Conservation (phyloP, 1,140 invertebrate species). For the silkworm (Bombyx mori) region ASM3026992v2 NC_085117.1:17798001-17798500, state of each 20-base stretch:
- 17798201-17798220: background rate
- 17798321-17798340: constrained; percentile 40
- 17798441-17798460: constrained; percentile 10
- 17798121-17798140: too few species aligned
- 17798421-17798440: constrained; percentile 9
- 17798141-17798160: too few species aligned
- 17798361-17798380: constrained; percentile 29
- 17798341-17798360: constrained; percentile 38
- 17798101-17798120: too few species aligned
- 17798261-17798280: constrained; percentile 25
- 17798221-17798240: constrained; percentile 7
- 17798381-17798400: constrained; percentile 40
- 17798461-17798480: constrained; percentile 7
- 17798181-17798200: too few species aligned
- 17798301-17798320: constrained; percentile 28
- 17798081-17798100: too few species aligned
- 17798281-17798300: constrained; percentile 46
- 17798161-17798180: too few species aligned
- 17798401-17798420: constrained; percentile 26
- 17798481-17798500: background rate
- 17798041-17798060: too few species aligned
- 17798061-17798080: too few species aligned
- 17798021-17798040: too few species aligned
- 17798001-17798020: too few species aligned
- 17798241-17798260: background rate